phyloP scores from a whole-genome alignment of 1,140 invertebrate species.

The Galleria mellonella region DNA sequence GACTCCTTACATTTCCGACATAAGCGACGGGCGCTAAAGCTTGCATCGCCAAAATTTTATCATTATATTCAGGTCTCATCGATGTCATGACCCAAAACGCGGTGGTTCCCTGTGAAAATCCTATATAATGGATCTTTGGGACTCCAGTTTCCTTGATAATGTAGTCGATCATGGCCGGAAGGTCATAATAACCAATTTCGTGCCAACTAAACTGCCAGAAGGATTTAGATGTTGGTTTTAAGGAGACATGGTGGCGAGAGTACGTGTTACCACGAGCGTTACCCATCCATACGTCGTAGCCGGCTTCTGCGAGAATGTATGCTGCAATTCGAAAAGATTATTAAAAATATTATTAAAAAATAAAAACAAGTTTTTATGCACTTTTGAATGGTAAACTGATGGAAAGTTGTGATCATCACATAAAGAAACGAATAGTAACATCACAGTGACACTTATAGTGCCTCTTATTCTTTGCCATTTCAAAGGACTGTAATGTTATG shows the following conservation, averaged over 20 bases:
- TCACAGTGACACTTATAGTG: no score
- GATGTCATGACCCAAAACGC: constrained; percentile 79
- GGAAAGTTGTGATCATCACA: no score
- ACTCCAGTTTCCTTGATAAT: constrained; percentile 75
- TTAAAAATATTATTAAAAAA: no score
- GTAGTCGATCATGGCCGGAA: constrained; percentile 86
- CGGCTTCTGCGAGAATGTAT: constrained; percentile 77
- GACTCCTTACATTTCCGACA: constrained; percentile 80
- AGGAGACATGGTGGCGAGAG: constrained; percentile 69
- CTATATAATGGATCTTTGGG: constrained; percentile 76
- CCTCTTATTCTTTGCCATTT: no score
- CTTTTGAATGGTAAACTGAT: no score
- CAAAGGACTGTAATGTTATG: no score
- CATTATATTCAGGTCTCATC: constrained; percentile 78
- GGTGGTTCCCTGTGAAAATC: constrained; percentile 77
- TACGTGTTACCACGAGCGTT: constrained; percentile 80
- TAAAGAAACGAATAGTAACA: no score
- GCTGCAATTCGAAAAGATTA: constrained; percentile 55
- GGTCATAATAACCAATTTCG: constrained; percentile 83
- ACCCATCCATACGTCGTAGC: constrained; percentile 83
- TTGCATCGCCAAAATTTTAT: constrained; percentile 78
- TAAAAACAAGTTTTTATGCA: no score
- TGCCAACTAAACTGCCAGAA: constrained; percentile 83
- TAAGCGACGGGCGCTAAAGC: constrained; percentile 85
- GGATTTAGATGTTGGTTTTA: constrained; percentile 64